A percentile compares a stretch with the other conserved stretches of the same genome.
phyloP scores from a whole-genome alignment of 1,140 invertebrate species.

The Aricia agestis region DNA sequence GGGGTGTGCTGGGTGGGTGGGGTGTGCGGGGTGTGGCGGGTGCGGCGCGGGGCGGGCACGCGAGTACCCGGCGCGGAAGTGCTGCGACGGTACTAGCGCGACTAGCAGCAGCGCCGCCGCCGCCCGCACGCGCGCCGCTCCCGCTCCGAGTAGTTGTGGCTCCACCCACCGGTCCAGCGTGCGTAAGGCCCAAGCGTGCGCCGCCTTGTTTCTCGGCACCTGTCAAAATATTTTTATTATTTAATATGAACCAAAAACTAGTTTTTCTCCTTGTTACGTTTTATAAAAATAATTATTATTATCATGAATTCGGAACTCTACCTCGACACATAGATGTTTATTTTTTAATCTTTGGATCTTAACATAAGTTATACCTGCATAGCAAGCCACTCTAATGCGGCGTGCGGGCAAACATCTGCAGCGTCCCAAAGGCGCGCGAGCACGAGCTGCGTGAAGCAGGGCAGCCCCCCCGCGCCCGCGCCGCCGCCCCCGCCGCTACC shows the following conservation, averaged over 20 bases:
- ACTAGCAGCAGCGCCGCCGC: conserved; percentile 92
- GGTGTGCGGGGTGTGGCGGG: conserved; percentile 42
- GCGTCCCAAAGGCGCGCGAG: conserved; percentile 93
- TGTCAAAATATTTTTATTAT: conserved; percentile 18
- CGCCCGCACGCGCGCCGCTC: conserved; percentile 88
- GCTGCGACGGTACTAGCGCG: conserved; percentile 90
- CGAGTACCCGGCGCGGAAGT: conserved; percentile 90
- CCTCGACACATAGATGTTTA: too few species aligned
- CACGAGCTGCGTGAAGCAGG: conserved; percentile 92
- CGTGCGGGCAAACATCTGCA: conserved; percentile 91
- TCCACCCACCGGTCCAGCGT: conserved; percentile 93
- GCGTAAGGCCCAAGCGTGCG: conserved; percentile 91
- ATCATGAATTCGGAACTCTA: too few species aligned
- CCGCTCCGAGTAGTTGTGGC: conserved; percentile 90
- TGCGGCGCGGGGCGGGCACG: conserved; percentile 65
- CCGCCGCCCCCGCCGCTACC: conserved; percentile 62
- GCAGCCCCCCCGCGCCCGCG: conserved; percentile 79
- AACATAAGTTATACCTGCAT: conserved; percentile 79
- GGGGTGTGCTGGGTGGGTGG: conserved; percentile 40
- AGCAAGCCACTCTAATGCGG: conserved; percentile 94
- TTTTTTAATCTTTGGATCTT: too few species aligned
- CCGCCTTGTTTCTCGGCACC: conserved; percentile 91
- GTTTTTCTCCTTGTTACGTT: too few species aligned
- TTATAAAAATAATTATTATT: too few species aligned
- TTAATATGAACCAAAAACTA: too few species aligned